Percentiles rank a stretch among this genome's conserved stretches.
phyloP scores from a whole-genome alignment of 2,888 invertebrate genomes.

The Sphinx pinastri region DNA sequence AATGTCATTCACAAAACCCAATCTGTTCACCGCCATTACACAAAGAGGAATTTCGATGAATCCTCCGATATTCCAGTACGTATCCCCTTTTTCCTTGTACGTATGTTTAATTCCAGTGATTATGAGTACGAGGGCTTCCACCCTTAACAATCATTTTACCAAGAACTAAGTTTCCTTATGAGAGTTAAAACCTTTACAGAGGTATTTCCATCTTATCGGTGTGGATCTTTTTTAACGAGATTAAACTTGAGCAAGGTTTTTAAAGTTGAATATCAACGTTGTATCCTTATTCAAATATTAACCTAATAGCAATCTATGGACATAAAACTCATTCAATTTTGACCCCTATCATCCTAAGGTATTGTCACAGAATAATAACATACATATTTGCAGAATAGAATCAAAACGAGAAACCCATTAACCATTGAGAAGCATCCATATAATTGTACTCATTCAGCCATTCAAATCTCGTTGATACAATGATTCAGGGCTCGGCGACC shows the following conservation, averaged over 20 bases:
- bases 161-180: background rate
- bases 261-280: background rate
- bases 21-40: too few species aligned
- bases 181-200: background rate
- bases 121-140: background rate
- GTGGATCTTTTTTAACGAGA: background rate
- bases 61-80: background rate
- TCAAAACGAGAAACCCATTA: background rate
- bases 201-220: background rate
- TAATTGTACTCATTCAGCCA: background rate
- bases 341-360: too few species aligned
- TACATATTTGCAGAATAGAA: background rate
- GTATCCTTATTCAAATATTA: too few species aligned
- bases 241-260: background rate
- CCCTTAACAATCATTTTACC: background rate
- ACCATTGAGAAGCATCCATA: background rate
- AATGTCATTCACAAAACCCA: too few species aligned
- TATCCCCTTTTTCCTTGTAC: background rate
- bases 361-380: background rate
- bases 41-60: too few species aligned
- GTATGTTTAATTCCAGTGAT: background rate
- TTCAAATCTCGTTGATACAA: background rate
- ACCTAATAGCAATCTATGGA: too few species aligned
- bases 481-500: background rate
- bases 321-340: too few species aligned